These are phyloP conservation scores for Helostoma temminkii DNA, from an alignment of 2,797 vertebrate species.

Conservation along the genomic window DNA sequence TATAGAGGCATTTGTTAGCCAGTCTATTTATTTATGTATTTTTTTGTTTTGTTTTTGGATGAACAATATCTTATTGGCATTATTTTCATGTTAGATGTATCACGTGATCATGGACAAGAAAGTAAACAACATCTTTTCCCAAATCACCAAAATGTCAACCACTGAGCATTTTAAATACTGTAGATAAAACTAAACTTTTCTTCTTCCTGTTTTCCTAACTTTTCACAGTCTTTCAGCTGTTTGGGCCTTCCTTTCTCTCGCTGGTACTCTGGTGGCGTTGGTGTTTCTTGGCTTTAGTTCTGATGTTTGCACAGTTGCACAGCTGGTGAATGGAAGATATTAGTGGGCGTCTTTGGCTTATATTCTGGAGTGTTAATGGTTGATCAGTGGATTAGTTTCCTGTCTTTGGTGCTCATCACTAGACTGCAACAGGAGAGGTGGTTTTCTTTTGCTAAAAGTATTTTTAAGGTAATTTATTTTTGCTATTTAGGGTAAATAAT, in stretches of 20 bases:
- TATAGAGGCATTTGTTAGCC: too few species aligned
- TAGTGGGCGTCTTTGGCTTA: slow-evolving; percentile 12
- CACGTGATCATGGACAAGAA: not conserved
- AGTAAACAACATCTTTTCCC: not conserved
- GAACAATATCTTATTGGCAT: not conserved
- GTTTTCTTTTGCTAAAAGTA: not conserved
- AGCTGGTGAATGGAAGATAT: slow-evolving; percentile 18
- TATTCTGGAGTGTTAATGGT: not conserved
- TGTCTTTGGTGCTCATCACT: not conserved
- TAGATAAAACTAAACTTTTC: not conserved
- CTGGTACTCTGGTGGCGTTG: slow-evolving; percentile 4
- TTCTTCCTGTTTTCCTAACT: not conserved
- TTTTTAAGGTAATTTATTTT: not conserved
- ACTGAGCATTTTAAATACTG: not conserved
- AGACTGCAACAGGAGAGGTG: not conserved
- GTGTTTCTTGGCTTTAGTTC: slow-evolving; percentile 3
- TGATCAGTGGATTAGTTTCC: not conserved
- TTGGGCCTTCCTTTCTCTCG: not conserved
- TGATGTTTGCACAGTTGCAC: slow-evolving; percentile 10
- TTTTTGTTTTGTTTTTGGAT: too few species aligned
- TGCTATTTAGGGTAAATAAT: not conserved
- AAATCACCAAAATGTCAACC: not conserved
- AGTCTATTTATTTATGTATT: too few species aligned
- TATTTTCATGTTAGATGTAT: not conserved
- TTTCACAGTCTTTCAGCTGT: not conserved